Evolutionary conservation across 2,797 vertebrate genomes (phyloP).

Genomic region (Rhinella marina): DNA sequence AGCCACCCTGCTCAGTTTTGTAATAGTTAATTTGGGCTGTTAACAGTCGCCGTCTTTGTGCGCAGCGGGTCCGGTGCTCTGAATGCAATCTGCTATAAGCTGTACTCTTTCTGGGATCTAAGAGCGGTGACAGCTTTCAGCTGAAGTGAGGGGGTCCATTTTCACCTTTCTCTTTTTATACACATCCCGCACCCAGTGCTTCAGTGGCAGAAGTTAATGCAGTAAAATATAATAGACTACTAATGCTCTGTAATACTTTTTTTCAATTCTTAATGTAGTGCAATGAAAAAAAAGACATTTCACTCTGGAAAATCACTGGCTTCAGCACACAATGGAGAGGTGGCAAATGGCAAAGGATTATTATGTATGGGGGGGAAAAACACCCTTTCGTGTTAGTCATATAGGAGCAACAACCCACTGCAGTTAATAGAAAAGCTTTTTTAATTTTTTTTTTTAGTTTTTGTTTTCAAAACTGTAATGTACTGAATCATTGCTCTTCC

Average conservation of each 20-base stretch:
- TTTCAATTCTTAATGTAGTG: constrained; percentile 53
- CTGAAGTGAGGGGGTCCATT: constrained; percentile 46
- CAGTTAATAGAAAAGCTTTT: background rate
- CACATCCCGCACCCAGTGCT: constrained; percentile 34
- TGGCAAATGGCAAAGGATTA: constrained; percentile 23
- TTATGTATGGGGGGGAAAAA: background rate
- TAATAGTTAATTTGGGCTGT: background rate
- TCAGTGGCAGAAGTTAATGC: constrained; percentile 50
- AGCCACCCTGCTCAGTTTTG: no score
- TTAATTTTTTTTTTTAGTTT: background rate
- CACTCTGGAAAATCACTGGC: constrained; percentile 10
- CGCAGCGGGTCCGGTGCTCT: background rate
- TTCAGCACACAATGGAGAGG: constrained; percentile 2
- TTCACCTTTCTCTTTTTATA: constrained; percentile 44
- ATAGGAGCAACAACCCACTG: background rate
- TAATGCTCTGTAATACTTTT: constrained; percentile 50
- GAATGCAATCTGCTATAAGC: constrained; percentile 9
- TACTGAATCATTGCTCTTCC: no score
- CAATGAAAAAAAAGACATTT: constrained; percentile 29
- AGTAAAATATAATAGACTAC: constrained; percentile 62
- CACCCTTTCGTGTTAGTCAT: background rate
- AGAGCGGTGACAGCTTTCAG: constrained; percentile 24
- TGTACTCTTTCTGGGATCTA: background rate
- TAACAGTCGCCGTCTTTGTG: constrained; percentile 6
- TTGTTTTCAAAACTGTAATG: background rate